Conservation (phyloP, 1,140 invertebrate genomes). For the Papilio aristodemus region DNA sequence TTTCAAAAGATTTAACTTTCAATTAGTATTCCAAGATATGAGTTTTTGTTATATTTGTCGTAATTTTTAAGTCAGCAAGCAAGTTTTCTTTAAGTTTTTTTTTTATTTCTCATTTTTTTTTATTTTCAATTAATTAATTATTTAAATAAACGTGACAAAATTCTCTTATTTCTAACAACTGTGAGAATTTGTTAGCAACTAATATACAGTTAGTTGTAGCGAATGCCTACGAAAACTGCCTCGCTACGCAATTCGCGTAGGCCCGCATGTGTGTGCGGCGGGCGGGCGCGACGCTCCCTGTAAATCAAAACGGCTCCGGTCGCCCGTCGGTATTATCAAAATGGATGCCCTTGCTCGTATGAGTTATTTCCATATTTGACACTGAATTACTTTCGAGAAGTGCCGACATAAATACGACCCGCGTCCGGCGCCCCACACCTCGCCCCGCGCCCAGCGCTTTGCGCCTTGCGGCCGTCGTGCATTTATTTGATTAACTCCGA, state of each 20-base stretch:
- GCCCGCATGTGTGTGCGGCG: slow-evolving; percentile 36
- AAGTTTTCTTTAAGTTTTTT: too few species aligned
- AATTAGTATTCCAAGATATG: too few species aligned
- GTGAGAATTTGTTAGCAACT: not conserved
- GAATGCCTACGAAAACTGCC: not conserved
- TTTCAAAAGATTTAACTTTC: too few species aligned
- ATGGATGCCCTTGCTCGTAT: slow-evolving; percentile 76
- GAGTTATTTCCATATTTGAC: slow-evolving; percentile 81
- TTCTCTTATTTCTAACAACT: too few species aligned
- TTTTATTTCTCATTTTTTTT: too few species aligned
- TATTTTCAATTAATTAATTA: too few species aligned
- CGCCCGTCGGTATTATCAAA: slow-evolving; percentile 78
- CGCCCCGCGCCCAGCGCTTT: slow-evolving; percentile 43
- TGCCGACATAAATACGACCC: slow-evolving; percentile 76
- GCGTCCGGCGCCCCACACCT: slow-evolving; percentile 57
- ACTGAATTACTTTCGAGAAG: slow-evolving; percentile 80
- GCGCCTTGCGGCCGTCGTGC: slow-evolving; percentile 64
- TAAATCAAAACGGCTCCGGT: slow-evolving; percentile 73
- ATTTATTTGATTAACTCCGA: slow-evolving; percentile 81
- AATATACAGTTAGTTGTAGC: slow-evolving; percentile 4
- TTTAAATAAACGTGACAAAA: too few species aligned
- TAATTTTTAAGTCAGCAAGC: too few species aligned
- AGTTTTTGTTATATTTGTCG: too few species aligned
- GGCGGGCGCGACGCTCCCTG: slow-evolving; percentile 46
- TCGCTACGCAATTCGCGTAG: slow-evolving; percentile 30